Conservation (phyloP, 2,797 vertebrate genomes). For the Myotis pilosus region DNA sequence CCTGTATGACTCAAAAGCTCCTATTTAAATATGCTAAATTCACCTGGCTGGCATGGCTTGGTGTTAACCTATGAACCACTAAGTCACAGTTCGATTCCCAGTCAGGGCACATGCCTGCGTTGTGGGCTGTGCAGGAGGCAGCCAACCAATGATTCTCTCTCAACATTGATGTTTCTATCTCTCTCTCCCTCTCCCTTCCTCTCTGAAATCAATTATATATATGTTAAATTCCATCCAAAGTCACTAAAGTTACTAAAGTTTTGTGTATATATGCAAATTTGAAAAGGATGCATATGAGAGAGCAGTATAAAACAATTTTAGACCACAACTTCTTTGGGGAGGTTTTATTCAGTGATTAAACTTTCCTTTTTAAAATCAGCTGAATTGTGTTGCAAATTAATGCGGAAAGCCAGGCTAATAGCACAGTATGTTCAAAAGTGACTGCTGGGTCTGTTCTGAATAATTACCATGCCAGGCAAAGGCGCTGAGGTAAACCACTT, state of each 20-base stretch:
- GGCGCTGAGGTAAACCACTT: background rate
- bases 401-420: background rate
- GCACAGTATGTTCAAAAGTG: background rate
- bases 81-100: no score
- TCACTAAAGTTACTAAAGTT: background rate
- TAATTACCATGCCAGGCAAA: background rate
- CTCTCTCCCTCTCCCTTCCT: no score
- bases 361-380: slow-evolving; percentile 19
- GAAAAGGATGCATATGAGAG: background rate
- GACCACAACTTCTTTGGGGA: background rate
- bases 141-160: no score
- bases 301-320: background rate
- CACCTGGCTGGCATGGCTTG: no score
- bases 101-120: no score
- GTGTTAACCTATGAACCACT: no score
- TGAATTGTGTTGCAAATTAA: background rate
- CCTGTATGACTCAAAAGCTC: background rate
- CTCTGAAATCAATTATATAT: no score
- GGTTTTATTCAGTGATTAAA: background rate
- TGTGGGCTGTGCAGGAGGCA: no score
- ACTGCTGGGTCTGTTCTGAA: background rate
- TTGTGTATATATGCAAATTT: background rate
- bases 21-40: background rate
- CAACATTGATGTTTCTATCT: no score
- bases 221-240: background rate